These are phyloP conservation scores for Eurois occulta DNA, from an alignment of 2,888 invertebrate genomes.

Conservation along the genomic window DNA sequence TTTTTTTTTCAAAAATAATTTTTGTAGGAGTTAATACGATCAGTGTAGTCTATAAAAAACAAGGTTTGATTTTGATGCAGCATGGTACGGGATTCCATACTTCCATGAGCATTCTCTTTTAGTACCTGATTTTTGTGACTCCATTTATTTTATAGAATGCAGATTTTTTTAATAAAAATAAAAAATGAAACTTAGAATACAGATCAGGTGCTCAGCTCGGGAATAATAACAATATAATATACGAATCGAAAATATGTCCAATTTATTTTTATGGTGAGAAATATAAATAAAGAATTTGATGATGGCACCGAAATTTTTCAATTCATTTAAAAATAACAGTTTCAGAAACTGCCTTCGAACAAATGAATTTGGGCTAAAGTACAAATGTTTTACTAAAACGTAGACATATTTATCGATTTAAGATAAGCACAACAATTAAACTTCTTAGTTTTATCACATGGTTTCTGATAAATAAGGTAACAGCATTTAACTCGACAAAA, in stretches of 20 bases:
- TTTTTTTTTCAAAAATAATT: no score
- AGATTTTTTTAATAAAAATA: background rate
- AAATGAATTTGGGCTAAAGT: background rate
- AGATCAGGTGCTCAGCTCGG: background rate
- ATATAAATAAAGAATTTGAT: background rate
- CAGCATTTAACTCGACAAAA: background rate
- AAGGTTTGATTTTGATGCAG: no score
- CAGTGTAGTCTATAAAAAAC: no score
- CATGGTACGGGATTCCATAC: no score
- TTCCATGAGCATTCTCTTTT: no score
- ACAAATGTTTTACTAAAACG: background rate
- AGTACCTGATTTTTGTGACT: constrained; percentile 54
- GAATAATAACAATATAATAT: constrained; percentile 19
- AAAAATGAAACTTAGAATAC: no score
- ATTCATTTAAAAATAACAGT: background rate
- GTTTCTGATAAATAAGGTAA: background rate
- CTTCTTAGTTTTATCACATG: background rate
- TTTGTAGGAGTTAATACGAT: no score
- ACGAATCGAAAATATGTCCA: background rate
- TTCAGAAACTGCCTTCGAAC: background rate
- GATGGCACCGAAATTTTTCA: background rate
- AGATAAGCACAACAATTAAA: background rate
- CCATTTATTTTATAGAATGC: constrained; percentile 27
- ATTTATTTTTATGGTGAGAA: constrained; percentile 12
- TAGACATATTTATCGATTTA: background rate